Conservation (phyloP, 2,888 invertebrate species). For the Andrena minutula region DNA sequence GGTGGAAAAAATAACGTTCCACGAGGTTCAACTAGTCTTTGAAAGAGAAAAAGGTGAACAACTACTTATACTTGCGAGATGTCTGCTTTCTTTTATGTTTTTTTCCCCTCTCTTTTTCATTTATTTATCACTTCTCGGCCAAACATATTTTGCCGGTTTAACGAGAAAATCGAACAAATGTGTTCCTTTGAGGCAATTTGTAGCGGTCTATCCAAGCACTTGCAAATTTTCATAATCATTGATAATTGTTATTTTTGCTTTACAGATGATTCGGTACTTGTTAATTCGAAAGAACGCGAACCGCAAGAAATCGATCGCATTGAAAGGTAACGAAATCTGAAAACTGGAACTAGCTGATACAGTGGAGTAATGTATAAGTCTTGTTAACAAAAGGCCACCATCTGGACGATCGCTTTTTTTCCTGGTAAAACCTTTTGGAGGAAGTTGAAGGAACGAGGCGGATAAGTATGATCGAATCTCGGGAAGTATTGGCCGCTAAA, state of each 20-base stretch:
- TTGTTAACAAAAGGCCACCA: constrained; percentile 3
- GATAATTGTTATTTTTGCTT: constrained; percentile 25
- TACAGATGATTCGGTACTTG: constrained; percentile 33
- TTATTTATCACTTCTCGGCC: background rate
- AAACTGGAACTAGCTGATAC: constrained; percentile 13
- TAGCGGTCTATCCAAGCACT: constrained; percentile 6
- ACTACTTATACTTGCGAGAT: constrained; percentile 38
- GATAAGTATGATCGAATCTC: background rate
- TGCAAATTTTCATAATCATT: background rate
- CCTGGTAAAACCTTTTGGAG: background rate
- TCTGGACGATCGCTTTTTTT: background rate
- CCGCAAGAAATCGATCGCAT: constrained; percentile 6
- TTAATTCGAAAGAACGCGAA: constrained; percentile 18
- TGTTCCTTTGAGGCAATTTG: constrained; percentile 8
- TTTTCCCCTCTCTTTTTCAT: too few relatives aligned
- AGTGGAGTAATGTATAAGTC: constrained; percentile 13
- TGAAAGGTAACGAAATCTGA: constrained; percentile 8
- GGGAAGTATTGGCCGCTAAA: background rate
- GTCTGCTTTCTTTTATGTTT: constrained; percentile 15
- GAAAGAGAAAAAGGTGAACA: constrained; percentile 28
- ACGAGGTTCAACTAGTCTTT: constrained; percentile 24
- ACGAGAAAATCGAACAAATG: constrained; percentile 7
- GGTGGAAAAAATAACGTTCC: constrained; percentile 50
- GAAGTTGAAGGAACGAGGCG: background rate
- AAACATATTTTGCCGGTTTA: constrained; percentile 37